A percentile compares a stretch with the other conserved stretches of the same genome.
These are phyloP conservation scores for Eulemur macaco DNA, from an alignment of 2,113 vertebrate genomes.

Conservation along the genomic window DNA sequence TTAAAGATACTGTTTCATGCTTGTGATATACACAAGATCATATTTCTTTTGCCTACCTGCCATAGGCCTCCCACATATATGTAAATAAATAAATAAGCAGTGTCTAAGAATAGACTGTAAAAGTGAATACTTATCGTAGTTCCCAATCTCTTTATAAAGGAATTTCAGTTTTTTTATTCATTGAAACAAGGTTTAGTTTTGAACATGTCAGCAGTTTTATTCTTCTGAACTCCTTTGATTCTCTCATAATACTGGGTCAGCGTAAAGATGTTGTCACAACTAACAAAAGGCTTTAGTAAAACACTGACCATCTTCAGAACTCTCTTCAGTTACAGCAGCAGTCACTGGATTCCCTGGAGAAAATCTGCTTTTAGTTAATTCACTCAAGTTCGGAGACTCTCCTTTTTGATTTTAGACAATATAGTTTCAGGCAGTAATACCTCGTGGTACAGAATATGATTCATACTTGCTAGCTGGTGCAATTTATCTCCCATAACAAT, in stretches of 20 bases:
- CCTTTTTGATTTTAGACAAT: neutral
- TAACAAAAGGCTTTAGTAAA: neutral
- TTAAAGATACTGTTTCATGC: neutral
- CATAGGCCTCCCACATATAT: neutral
- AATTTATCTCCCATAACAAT: slow-evolving; percentile 49
- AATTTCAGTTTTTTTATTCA: neutral
- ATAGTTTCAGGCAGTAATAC: neutral
- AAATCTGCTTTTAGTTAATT: slow-evolving; percentile 25
- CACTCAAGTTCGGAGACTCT: neutral
- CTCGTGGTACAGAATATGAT: neutral
- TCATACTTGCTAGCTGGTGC: slow-evolving; percentile 28
- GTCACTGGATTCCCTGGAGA: neutral
- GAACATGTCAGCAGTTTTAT: neutral
- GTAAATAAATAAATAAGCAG: neutral
- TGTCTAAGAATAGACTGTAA: neutral
- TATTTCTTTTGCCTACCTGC: neutral
- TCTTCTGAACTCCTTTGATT: neutral
- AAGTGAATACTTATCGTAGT: neutral
- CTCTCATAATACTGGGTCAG: neutral
- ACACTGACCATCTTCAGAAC: neutral
- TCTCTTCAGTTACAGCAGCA: neutral
- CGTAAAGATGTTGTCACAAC: neutral
- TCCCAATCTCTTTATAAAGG: neutral
- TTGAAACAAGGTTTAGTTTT: neutral
- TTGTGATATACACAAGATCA: neutral